Evolutionary conservation across 1,140 invertebrate genomes (phyloP), one percentile per base, ranked within the genome.

Genomic region (Caenorhabditis inopinata): DNA sequence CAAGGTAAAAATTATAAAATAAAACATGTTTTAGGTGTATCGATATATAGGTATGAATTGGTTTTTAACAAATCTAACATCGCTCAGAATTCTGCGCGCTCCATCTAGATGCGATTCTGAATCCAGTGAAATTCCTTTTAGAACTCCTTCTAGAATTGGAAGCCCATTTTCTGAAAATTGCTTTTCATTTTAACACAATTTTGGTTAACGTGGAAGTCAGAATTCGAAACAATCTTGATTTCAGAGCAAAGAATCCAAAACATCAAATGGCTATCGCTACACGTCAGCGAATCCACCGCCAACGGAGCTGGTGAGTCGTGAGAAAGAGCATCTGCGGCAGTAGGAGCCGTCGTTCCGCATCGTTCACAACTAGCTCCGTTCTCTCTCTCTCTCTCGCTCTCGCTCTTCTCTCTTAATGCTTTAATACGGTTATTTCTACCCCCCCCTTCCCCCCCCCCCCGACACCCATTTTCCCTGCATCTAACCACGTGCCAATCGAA

Each of bases 281-380:
- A 45, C 76, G 27, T 45, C 76, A 14, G 32, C 53, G 4, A 78
- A 38, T 76, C 73, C 42, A 27, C 73, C 46, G 29, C 73, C 73
- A 75, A 75, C 46, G 14, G 42, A 47, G 73, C 27, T 46, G 42
- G 42, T 75, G 73, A 75, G 46, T 46, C 46, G 73, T 47, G 73
- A 48, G 46, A 48, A 75, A 68, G 58, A 68, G 32, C 58, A 68
- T 68, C 58, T 68, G 35, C 58, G 58, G 58, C 58, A 68, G 38
- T 68, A 68, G 58, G 58, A 38, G 32, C 32, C 58, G 49, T 58
- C 51, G 9, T 29, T 29, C 27, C 47, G 38, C 25, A 49, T 29
- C 46, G 38, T 49, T 16, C 47, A 49, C 27, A 23, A 46, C 46
- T 27, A 42, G 23, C 45, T 45, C 2, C 27, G n/a, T 47, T 76